phyloP scores from a whole-genome alignment of 2,113 vertebrate species.

The Lucifuga dentata region DNA sequence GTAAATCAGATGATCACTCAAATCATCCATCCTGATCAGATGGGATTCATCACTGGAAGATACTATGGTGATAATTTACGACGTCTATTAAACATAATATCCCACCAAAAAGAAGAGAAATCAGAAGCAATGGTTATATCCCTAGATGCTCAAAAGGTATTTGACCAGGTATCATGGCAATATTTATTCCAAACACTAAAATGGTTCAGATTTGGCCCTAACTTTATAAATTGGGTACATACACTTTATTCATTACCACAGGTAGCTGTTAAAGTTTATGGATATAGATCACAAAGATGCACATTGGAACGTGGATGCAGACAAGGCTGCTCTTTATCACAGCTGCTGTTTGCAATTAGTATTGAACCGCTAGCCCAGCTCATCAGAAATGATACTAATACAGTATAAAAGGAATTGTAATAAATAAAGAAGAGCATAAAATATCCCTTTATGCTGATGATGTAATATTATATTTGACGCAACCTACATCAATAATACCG shows the following conservation, averaged over 20 bases:
- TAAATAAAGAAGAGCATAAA: neutral
- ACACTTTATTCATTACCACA: neutral
- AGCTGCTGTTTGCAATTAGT: neutral
- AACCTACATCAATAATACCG: too few species aligned
- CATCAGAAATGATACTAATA: neutral
- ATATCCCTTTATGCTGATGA: neutral
- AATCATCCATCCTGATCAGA: conserved; percentile 1
- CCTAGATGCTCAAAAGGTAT: neutral
- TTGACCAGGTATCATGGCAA: neutral
- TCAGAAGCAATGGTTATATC: neutral
- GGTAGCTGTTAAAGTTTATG: neutral
- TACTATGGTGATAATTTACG: neutral
- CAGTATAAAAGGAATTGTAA: neutral
- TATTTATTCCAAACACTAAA: neutral
- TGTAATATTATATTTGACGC: neutral
- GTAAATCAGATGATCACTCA: neutral
- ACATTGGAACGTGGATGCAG: neutral
- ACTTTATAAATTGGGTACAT: neutral
- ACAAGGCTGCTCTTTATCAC: neutral
- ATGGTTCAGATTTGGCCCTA: neutral
- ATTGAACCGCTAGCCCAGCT: neutral
- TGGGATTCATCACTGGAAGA: neutral
- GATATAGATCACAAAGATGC: neutral
- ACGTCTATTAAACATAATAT: neutral
- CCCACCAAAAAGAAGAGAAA: neutral